These are phyloP conservation scores for Scrobipalpa costella DNA, from an alignment of 2,888 invertebrate species.

Conservation along the genomic window DNA sequence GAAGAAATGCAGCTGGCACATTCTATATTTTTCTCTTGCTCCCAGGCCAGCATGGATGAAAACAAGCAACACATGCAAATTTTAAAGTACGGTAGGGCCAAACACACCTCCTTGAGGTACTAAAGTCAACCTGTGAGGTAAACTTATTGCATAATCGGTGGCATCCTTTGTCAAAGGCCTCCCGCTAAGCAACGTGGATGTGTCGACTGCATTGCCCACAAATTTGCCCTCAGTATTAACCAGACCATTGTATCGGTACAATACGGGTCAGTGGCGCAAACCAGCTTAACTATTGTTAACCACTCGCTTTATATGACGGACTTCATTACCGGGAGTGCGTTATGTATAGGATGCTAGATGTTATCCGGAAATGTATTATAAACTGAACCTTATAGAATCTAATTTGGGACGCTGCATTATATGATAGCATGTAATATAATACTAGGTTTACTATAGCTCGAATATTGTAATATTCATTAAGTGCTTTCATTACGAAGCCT, in stretches of 20 bases:
- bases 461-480: too few relatives aligned
- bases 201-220: conserved; percentile 3
- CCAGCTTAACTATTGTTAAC: conserved; percentile 42
- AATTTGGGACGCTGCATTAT: neutral
- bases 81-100: neutral
- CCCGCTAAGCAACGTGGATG: neutral
- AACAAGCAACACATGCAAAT: too few relatives aligned
- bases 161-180: neutral
- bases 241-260: conserved; percentile 43
- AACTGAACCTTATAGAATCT: conserved; percentile 8
- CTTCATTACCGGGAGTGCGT: conserved; percentile 14
- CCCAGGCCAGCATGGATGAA: too few relatives aligned
- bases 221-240: conserved; percentile 25
- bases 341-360: conserved; percentile 6
- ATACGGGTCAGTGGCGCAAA: conserved; percentile 38
- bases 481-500: too few relatives aligned
- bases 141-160: neutral
- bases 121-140: neutral
- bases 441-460: neutral
- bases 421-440: conserved; percentile 6
- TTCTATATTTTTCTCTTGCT: too few relatives aligned
- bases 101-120: neutral
- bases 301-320: neutral
- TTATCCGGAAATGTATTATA: conserved; percentile 2
- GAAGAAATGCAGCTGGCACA: too few relatives aligned